phyloP scores from a whole-genome alignment of 2,797 vertebrate species.

The Lepidocolaptes lacrymiger region DNA sequence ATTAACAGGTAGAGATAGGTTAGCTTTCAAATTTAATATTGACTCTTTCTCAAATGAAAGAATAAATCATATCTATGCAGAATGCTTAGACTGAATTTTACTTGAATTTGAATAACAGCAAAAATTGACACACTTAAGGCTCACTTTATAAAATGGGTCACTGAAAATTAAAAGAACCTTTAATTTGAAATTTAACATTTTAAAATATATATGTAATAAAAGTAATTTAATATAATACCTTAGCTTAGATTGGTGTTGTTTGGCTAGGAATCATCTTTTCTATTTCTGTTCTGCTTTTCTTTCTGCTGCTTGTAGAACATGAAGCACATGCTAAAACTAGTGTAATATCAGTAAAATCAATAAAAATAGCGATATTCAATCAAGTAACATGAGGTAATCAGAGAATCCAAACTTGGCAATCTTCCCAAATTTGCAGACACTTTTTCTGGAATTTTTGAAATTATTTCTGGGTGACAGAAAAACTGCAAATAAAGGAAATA shows the following conservation, averaged over 20 bases:
- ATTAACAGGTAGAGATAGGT: neutral
- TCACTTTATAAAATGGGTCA: neutral
- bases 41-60: neutral
- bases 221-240: neutral
- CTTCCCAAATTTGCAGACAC: neutral
- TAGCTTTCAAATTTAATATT: neutral
- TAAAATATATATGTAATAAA: neutral
- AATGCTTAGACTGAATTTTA: neutral
- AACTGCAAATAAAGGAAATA: neutral
- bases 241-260: neutral
- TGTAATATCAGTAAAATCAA: neutral
- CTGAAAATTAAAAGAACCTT: neutral
- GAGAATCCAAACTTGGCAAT: neutral
- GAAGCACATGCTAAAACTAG: neutral
- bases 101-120: neutral
- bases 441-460: neutral
- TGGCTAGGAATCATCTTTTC: neutral
- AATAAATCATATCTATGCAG: neutral
- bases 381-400: neutral
- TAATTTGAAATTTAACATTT: neutral
- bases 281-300: neutral
- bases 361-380: neutral
- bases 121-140: neutral
- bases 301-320: neutral
- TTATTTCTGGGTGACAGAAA: neutral